A percentile compares a stretch with the other conserved stretches of the same genome.
phyloP scores from a whole-genome alignment of 2,888 invertebrate genomes.

The Habroteleia sp. region DNA sequence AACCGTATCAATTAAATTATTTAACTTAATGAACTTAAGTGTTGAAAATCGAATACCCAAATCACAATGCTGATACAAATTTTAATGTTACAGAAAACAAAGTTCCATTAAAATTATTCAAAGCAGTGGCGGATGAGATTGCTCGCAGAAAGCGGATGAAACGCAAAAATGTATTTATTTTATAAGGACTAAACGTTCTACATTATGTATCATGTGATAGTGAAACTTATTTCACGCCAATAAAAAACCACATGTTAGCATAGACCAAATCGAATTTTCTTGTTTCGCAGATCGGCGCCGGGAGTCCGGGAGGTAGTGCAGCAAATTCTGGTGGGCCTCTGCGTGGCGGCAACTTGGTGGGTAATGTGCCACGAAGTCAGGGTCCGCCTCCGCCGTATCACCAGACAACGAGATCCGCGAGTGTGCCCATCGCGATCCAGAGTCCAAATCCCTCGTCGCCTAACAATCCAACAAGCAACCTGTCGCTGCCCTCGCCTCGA shows the following conservation, averaged over 20 bases:
- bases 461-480: slow-evolving; percentile 86
- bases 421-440: slow-evolving; percentile 88
- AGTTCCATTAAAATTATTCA: neutral
- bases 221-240: neutral
- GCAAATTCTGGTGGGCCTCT: slow-evolving; percentile 75
- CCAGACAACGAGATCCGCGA: slow-evolving; percentile 87
- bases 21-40: too few relatives aligned
- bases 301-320: slow-evolving; percentile 62
- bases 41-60: too few relatives aligned
- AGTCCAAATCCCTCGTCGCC: slow-evolving; percentile 89
- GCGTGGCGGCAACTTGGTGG: slow-evolving; percentile 76
- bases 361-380: slow-evolving; percentile 83
- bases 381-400: slow-evolving; percentile 91
- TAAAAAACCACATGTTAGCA: too few relatives aligned
- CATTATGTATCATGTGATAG: neutral
- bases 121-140: neutral
- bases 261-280: neutral
- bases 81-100: neutral
- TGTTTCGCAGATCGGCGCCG: slow-evolving; percentile 41
- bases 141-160: neutral
- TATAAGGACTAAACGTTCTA: neutral
- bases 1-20: too few relatives aligned
- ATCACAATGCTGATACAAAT: too few relatives aligned
- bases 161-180: neutral
- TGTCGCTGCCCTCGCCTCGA: slow-evolving; percentile 88